A percentile compares a stretch with the other conserved stretches of the same genome.
Conservation (phyloP, 2,113 vertebrate species). For the Oreamnos americanus region DNA sequence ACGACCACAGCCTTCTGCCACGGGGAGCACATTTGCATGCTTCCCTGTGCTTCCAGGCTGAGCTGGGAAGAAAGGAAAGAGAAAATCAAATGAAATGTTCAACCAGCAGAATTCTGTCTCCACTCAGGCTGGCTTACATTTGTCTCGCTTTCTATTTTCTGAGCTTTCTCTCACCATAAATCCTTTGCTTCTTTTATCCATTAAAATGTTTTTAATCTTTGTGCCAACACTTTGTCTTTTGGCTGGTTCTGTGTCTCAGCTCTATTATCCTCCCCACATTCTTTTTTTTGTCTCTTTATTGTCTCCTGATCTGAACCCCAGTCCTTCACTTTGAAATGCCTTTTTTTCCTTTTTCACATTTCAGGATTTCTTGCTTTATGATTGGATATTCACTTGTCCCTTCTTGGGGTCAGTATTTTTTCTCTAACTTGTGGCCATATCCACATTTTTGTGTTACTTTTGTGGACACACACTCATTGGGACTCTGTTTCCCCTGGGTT, state of each 20-base stretch:
- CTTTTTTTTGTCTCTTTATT: neutral
- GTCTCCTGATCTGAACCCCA: neutral
- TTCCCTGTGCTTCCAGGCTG: neutral
- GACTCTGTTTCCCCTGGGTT: neutral
- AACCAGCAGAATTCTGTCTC: slow-evolving; percentile 37
- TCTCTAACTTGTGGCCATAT: neutral
- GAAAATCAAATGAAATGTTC: slow-evolving; percentile 8
- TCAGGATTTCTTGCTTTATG: neutral
- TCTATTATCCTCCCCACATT: neutral
- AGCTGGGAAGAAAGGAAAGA: slow-evolving; percentile 21
- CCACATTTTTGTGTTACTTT: neutral
- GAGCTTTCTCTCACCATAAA: slow-evolving; percentile 57
- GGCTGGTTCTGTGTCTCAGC: neutral
- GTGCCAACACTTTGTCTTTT: slow-evolving; percentile 33
- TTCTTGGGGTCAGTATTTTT: neutral
- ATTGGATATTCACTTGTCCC: neutral
- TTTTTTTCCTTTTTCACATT: neutral
- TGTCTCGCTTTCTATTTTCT: slow-evolving; percentile 54
- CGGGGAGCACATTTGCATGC: neutral
- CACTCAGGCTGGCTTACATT: slow-evolving; percentile 17
- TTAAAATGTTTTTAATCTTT: neutral
- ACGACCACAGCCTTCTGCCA: neutral
- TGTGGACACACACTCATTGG: accelerated
- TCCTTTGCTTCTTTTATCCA: slow-evolving; percentile 39
- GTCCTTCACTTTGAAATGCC: neutral